Evolutionary conservation across 2,888 invertebrate genomes (phyloP).

Genomic region (Leptinotarsa peninsularis): DNA sequence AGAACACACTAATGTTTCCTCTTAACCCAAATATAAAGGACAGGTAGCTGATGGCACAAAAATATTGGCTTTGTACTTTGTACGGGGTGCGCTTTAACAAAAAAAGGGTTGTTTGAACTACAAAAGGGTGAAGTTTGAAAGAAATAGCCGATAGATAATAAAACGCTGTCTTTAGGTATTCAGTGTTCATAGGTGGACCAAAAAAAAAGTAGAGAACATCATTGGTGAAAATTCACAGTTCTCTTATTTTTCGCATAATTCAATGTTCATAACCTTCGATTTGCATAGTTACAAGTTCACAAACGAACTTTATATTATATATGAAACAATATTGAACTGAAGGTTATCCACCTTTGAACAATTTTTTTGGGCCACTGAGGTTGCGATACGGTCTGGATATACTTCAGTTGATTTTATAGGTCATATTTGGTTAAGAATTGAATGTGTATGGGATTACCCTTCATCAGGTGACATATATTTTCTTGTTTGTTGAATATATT

Average conservation of each 20-base stretch:
- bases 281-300: too few species aligned
- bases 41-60: constrained; percentile 29
- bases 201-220: not conserved
- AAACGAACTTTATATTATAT: not conserved
- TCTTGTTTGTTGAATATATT: constrained; percentile 34
- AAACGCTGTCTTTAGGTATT: constrained; percentile 8
- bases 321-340: not conserved
- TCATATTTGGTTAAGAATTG: constrained; percentile 41
- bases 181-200: not conserved
- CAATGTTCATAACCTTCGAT: too few species aligned
- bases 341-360: not conserved
- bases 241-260: too few species aligned
- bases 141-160: constrained; percentile 13
- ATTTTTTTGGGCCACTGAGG: constrained; percentile 6
- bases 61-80: constrained; percentile 35
- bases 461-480: constrained; percentile 37
- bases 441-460: constrained; percentile 31
- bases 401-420: constrained; percentile 44
- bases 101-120: constrained; percentile 45
- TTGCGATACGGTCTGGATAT: not conserved
- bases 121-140: constrained; percentile 35
- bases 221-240: not conserved
- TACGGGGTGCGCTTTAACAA: constrained; percentile 32
- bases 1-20: constrained; percentile 36
- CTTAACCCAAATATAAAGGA: constrained; percentile 30